These are phyloP conservation scores for Parochlus steinenii DNA, from an alignment of 2,888 invertebrate genomes.

Conservation along the genomic window DNA sequence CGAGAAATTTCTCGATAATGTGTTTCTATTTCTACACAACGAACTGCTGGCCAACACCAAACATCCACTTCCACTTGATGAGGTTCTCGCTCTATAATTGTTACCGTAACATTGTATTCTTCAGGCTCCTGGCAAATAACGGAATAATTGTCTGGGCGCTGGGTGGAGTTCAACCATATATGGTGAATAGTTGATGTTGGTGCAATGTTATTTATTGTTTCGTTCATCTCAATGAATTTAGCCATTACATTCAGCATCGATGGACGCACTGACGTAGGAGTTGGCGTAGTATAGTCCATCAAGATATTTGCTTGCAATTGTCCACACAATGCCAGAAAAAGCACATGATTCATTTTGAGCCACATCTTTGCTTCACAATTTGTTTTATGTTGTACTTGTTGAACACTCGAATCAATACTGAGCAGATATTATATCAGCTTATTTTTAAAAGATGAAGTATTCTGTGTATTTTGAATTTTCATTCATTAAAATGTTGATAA, in stretches of 20 bases:
- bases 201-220: constrained; percentile 6
- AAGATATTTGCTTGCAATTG: constrained; percentile 3
- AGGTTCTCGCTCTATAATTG: constrained; percentile 4
- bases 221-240: constrained; percentile 10
- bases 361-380: no score
- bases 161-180: constrained; percentile 10
- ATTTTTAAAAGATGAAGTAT: no score
- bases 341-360: constrained; percentile 5
- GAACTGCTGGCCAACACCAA: constrained; percentile 10
- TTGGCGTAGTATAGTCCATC: constrained; percentile 1
- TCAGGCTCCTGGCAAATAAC: constrained; percentile 6
- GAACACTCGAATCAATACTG: constrained; percentile 11
- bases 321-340: constrained; percentile 5
- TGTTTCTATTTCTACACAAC: constrained; percentile 8
- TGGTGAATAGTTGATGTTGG: constrained; percentile 11
- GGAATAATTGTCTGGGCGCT: no score
- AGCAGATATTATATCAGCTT: no score
- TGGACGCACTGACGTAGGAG: background rate
- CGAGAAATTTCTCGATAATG: constrained; percentile 11
- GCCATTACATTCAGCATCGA: constrained; percentile 10
- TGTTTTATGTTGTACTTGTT: constrained; percentile 3
- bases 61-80: constrained; percentile 10
- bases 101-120: constrained; percentile 3
- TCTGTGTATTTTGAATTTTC: no score
- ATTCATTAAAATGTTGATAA: no score